Conservation (phyloP, 1,140 invertebrate species). For the Euborellia annulipes region DNA sequence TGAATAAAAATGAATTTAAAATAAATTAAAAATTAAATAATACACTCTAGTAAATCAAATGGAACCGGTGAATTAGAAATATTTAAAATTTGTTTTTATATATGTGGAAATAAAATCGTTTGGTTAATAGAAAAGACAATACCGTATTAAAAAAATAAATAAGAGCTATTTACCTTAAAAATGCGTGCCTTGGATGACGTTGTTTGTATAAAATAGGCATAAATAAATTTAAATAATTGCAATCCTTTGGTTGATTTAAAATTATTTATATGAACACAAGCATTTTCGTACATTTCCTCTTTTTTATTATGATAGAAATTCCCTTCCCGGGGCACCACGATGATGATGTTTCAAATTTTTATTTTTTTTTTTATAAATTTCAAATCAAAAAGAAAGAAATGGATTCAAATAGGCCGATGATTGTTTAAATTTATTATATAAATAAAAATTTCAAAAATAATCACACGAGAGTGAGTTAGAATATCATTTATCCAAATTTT, state of each 20-base stretch:
- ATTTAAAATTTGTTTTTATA: neutral
- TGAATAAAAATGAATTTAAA: too few relatives aligned
- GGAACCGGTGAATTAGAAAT: neutral
- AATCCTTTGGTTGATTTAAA: constrained; percentile 58
- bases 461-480: too few relatives aligned
- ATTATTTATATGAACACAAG: constrained; percentile 58
- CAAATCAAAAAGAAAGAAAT: too few relatives aligned
- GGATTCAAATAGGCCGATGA: too few relatives aligned
- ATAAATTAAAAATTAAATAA: too few relatives aligned
- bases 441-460: too few relatives aligned
- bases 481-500: too few relatives aligned
- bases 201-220: constrained; percentile 58
- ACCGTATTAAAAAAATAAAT: neutral
- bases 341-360: too few relatives aligned
- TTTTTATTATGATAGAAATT: too few relatives aligned
- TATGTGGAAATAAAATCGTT: neutral
- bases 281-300: constrained; percentile 43
- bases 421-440: too few relatives aligned
- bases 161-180: constrained; percentile 53
- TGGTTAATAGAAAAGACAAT: neutral
- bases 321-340: too few relatives aligned
- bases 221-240: constrained; percentile 54
- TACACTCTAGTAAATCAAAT: neutral
- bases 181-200: constrained; percentile 47
- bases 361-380: too few relatives aligned